phyloP scores from a whole-genome alignment of 2,888 invertebrate genomes.

The Nymphalis polychloros region DNA sequence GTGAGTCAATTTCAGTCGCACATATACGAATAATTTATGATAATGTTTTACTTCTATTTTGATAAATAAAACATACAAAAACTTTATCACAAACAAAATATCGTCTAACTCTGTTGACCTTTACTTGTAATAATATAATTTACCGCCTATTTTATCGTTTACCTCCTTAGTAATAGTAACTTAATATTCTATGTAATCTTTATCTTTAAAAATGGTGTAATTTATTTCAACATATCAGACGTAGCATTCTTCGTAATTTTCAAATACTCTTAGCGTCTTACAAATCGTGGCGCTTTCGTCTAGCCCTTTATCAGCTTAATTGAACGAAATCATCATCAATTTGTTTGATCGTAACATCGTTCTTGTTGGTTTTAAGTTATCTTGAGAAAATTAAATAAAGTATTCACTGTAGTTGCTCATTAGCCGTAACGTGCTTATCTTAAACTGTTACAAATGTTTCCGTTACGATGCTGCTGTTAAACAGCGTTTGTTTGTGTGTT shows the following conservation, averaged over 20 bases:
- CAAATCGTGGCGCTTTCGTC: slow-evolving; percentile 31
- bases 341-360: slow-evolving; percentile 49
- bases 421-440: slow-evolving; percentile 44
- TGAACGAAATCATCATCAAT: slow-evolving; percentile 72
- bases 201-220: slow-evolving; percentile 1
- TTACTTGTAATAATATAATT: no score
- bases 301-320: slow-evolving; percentile 65
- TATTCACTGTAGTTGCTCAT: slow-evolving; percentile 48
- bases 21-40: no score
- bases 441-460: slow-evolving; percentile 42
- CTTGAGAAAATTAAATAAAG: slow-evolving; percentile 56
- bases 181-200: not conserved
- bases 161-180: not conserved
- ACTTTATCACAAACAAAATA: no score
- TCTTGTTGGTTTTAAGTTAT: slow-evolving; percentile 49
- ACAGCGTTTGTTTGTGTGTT: slow-evolving; percentile 35
- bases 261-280: slow-evolving; percentile 24
- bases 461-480: slow-evolving; percentile 30
- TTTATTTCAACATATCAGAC: slow-evolving; percentile 27
- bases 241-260: slow-evolving; percentile 14
- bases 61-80: no score
- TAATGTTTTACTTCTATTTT: no score
- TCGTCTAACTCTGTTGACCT: no score
- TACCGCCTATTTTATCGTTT: not conserved
- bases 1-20: no score